Percentiles rank a stretch among this genome's conserved stretches.
Evolutionary conservation across 2,797 vertebrate genomes (phyloP).

Genomic region (Syndactyla subalaris): DNA sequence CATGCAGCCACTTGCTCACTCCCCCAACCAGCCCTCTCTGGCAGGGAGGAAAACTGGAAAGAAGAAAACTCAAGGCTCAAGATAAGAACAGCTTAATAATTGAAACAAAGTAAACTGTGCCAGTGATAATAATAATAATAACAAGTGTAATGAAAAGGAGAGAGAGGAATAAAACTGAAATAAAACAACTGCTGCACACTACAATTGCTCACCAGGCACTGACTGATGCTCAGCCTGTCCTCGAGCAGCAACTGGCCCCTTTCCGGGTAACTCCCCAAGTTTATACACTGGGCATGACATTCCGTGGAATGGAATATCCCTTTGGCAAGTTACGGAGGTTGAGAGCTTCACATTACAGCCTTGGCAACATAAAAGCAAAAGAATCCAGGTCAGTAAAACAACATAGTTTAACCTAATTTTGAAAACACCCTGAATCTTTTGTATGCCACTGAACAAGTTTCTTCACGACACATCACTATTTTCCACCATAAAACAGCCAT

Average conservation of each 20-base stretch:
- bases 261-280: background rate
- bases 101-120: background rate
- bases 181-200: background rate
- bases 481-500: background rate
- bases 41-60: background rate
- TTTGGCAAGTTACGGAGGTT: background rate
- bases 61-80: fast-evolving
- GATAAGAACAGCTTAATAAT: background rate
- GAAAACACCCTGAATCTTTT: background rate
- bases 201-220: background rate
- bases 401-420: background rate
- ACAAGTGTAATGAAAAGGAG: background rate
- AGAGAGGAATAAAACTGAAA: background rate
- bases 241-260: fast-evolving
- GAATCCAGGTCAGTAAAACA: background rate
- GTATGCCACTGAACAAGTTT: background rate
- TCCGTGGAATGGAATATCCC: background rate
- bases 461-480: background rate
- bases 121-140: background rate
- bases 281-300: background rate
- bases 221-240: background rate
- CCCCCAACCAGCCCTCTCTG: background rate
- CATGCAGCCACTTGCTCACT: fast-evolving
- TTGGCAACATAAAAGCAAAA: background rate
- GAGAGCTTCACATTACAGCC: background rate